These are phyloP conservation scores for Leucoraja erinaceus DNA, from an alignment of 2,113 vertebrate species.

Conservation along the genomic window DNA sequence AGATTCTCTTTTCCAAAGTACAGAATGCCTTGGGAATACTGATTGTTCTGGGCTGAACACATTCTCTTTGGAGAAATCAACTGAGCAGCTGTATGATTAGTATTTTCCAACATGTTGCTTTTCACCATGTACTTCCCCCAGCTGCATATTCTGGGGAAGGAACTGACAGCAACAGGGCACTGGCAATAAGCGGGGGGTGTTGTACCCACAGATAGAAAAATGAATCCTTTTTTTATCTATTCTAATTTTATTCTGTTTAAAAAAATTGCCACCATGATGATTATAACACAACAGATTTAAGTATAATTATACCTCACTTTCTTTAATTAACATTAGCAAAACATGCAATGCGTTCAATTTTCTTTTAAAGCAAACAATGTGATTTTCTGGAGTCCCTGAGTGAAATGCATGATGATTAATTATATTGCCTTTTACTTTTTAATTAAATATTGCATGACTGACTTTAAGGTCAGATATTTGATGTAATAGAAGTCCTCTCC, in stretches of 20 bases:
- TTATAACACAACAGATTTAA: background rate
- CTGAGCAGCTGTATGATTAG: background rate
- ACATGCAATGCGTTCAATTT: background rate
- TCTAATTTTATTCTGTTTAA: background rate
- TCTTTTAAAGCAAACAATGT: background rate
- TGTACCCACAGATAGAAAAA: background rate
- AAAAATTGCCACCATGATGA: background rate
- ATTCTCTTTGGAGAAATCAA: background rate
- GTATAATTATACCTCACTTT: background rate
- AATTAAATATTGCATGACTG: background rate
- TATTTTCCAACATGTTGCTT: background rate
- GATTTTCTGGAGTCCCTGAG: background rate
- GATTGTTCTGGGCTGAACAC: background rate
- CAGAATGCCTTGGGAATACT: background rate
- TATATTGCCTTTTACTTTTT: background rate
- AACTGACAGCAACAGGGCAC: background rate
- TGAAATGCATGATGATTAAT: background rate
- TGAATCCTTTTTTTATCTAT: background rate
- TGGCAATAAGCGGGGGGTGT: background rate
- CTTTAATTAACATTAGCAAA: constrained; percentile 10
- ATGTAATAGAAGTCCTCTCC: background rate
- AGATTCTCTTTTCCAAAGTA: background rate
- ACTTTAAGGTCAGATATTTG: background rate
- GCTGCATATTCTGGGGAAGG: background rate
- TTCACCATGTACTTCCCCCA: background rate